These are phyloP conservation scores for Chironex yamaguchii DNA, from an alignment of 30 jellyfish, hydroid and myxozoan species.

Conservation along the genomic window DNA sequence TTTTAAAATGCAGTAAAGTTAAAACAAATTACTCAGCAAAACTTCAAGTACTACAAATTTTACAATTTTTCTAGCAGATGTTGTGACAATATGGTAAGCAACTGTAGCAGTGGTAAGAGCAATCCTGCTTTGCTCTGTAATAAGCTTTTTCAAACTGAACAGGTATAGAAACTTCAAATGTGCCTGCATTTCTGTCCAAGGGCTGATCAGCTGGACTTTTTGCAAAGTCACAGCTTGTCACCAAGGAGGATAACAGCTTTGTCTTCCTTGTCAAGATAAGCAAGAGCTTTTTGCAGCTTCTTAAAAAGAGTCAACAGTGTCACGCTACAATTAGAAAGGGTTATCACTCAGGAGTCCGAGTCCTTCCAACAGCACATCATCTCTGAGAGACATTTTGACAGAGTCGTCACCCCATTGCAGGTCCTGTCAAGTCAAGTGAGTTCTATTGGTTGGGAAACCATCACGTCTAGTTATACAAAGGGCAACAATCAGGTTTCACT, in stretches of 20 bases:
- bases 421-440: too few species aligned
- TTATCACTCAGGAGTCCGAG: too few species aligned
- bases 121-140: conserved; percentile 18
- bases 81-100: conserved; percentile 42
- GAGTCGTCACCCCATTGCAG: too few species aligned
- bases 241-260: conserved; percentile 46
- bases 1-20: conserved; percentile 40
- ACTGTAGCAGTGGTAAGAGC: conserved; percentile 23
- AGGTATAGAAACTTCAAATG: conserved; percentile 1
- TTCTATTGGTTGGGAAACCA: too few species aligned
- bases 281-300: conserved; percentile 2
- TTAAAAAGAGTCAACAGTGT: too few species aligned
- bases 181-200: conserved; percentile 21
- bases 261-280: conserved; percentile 22
- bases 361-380: too few species aligned
- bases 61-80: conserved; percentile 32
- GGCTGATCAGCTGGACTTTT: conserved; percentile 10
- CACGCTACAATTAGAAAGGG: too few species aligned
- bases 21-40: conserved; percentile 7
- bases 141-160: conserved; percentile 26
- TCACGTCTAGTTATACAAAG: too few species aligned
- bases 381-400: too few species aligned
- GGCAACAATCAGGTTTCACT: too few species aligned
- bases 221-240: conserved; percentile 45
- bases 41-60: conserved; percentile 18